Evolutionary conservation across 2,888 invertebrate genomes (phyloP).

Genomic region (Thymelicus acteon): DNA sequence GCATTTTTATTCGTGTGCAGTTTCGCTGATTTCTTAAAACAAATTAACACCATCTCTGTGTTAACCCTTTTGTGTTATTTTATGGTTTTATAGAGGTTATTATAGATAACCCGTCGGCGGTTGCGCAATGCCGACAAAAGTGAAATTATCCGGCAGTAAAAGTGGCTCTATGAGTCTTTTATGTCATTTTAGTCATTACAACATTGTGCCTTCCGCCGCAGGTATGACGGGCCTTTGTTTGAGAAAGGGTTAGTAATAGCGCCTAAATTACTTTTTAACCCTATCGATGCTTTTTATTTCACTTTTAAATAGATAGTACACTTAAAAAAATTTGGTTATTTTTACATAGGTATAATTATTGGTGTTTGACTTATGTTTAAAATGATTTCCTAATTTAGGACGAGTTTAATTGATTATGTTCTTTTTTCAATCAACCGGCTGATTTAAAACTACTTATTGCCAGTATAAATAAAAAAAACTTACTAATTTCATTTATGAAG

Average conservation of each 20-base stretch:
- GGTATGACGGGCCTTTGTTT: slow-evolving; percentile 28
- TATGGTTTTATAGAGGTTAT: slow-evolving; percentile 67
- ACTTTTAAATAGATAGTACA: too few species aligned
- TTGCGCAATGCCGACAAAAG: slow-evolving; percentile 80
- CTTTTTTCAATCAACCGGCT: too few species aligned
- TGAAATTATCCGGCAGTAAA: slow-evolving; percentile 75
- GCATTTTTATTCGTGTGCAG: slow-evolving; percentile 36
- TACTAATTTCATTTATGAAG: too few species aligned
- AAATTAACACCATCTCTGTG: slow-evolving; percentile 79
- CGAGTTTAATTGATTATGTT: too few species aligned
- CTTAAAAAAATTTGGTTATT: too few species aligned
- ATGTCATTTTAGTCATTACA: slow-evolving; percentile 44
- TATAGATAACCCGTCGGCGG: slow-evolving; percentile 53
- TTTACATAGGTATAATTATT: too few species aligned
- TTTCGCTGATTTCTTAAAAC: slow-evolving; percentile 51
- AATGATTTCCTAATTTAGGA: too few species aligned
- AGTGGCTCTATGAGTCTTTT: slow-evolving; percentile 53
- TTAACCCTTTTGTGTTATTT: slow-evolving; percentile 75
- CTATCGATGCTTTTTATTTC: slow-evolving; percentile 6
- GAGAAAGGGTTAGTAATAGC: slow-evolving; percentile 31
- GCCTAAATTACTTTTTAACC: slow-evolving; percentile 31
- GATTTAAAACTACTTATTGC: too few species aligned
- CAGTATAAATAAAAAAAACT: too few species aligned
- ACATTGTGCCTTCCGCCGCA: slow-evolving; percentile 29
- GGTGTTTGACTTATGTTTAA: too few species aligned